Evolutionary conservation across 2,113 vertebrate species (phyloP).

Genomic region (Hyaena hyaena): DNA sequence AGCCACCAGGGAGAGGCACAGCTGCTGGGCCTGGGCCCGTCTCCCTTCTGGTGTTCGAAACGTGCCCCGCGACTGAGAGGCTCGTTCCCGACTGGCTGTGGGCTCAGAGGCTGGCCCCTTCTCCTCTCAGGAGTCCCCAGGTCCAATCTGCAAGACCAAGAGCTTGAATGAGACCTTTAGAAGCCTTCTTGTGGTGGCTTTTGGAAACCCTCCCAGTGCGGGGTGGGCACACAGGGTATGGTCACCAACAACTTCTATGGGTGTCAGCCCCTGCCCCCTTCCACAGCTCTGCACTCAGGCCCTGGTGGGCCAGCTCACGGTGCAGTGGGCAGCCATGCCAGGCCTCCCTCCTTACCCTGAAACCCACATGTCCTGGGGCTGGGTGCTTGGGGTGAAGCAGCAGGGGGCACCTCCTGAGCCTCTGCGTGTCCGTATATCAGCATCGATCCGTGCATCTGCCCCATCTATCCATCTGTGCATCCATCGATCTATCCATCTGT

Average conservation of each 20-base stretch:
- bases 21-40: background rate
- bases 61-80: background rate
- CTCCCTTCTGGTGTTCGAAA: background rate
- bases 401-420: background rate
- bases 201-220: fast-evolving
- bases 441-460: no score
- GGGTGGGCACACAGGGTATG: fast-evolving
- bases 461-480: background rate
- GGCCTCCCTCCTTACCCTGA: background rate
- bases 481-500: background rate
- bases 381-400: background rate
- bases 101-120: background rate
- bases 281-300: background rate
- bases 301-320: background rate
- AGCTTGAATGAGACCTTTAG: no score
- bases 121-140: background rate
- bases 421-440: background rate
- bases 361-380: background rate
- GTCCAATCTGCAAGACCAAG: no score
- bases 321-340: background rate
- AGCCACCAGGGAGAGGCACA: background rate
- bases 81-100: background rate
- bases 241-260: background rate
- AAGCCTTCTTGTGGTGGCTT: background rate
- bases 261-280: background rate